Evolutionary conservation across 2,113 vertebrate species (phyloP).

Genomic region (Xyrauchen texanus): DNA sequence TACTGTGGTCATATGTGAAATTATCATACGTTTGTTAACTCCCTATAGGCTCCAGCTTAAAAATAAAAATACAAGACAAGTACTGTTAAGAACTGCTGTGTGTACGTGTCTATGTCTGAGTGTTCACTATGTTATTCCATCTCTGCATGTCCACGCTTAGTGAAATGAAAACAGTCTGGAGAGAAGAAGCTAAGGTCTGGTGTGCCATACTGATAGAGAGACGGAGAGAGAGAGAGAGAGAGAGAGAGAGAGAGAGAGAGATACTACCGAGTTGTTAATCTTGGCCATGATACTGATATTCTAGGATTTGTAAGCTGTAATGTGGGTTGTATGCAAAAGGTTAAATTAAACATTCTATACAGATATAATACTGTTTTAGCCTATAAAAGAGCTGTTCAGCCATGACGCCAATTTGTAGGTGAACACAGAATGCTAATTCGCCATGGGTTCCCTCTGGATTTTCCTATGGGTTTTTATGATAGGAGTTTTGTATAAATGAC

Average conservation of each 20-base stretch:
- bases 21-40: slow-evolving; percentile 83
- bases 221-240: not conserved
- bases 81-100: not conserved
- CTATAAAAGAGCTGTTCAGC: no score
- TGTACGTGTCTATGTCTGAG: not conserved
- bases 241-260: no score
- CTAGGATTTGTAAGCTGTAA: not conserved
- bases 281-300: not conserved
- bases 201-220: slow-evolving; percentile 67
- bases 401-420: no score
- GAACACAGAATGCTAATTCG: no score
- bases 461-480: no score
- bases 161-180: slow-evolving; percentile 89
- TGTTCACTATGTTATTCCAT: slow-evolving; percentile 95
- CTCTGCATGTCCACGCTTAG: slow-evolving; percentile 81
- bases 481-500: no score
- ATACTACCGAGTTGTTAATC: not conserved
- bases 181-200: slow-evolving; percentile 86
- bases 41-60: slow-evolving; percentile 86
- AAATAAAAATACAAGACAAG: not conserved
- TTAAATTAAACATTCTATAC: not conserved
- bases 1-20: slow-evolving; percentile 79
- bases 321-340: not conserved
- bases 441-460: no score
- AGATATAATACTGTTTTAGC: not conserved